phyloP scores from a whole-genome alignment of 2,113 vertebrate species.

The Pedionomus torquatus region DNA sequence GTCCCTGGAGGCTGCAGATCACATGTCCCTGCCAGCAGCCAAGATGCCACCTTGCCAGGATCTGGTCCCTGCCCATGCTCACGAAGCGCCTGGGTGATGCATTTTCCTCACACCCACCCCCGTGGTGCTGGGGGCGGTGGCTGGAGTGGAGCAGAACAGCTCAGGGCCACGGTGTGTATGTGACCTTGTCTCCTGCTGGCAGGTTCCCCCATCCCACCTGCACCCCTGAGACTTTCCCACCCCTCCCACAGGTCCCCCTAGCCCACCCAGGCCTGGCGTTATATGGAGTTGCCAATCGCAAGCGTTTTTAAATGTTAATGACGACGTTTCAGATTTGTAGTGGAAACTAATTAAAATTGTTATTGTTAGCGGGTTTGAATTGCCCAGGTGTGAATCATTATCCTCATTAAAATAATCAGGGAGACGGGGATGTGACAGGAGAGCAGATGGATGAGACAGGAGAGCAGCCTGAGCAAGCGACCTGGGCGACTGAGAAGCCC shows the following conservation, averaged over 20 bases:
- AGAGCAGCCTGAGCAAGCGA: not conserved
- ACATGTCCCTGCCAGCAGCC: not conserved
- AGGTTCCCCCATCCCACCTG: not conserved
- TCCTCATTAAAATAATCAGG: slow-evolving; percentile 78
- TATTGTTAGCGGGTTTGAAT: slow-evolving; percentile 75
- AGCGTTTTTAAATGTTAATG: slow-evolving; percentile 71
- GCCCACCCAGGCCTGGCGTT: not conserved
- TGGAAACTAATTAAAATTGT: slow-evolving; percentile 78
- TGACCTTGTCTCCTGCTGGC: not conserved
- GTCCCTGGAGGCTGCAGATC: not conserved
- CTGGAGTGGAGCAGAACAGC: not conserved
- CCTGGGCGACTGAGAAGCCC: not conserved
- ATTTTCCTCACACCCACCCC: not conserved
- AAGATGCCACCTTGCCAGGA: not conserved
- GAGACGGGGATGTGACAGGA: slow-evolving; percentile 70
- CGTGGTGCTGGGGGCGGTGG: fast-evolving
- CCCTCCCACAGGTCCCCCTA: not conserved
- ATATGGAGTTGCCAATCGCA: slow-evolving; percentile 11
- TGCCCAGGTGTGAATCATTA: slow-evolving; percentile 79
- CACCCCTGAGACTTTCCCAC: not conserved
- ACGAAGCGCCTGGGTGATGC: not conserved
- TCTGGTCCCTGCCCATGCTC: not conserved
- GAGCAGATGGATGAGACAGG: slow-evolving; percentile 66
- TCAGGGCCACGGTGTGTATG: not conserved
- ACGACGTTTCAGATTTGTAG: slow-evolving; percentile 71